Percentiles rank a stretch among this genome's conserved stretches.
phyloP scores from a whole-genome alignment of 2,888 invertebrate species.

The Harpalus rufipes region DNA sequence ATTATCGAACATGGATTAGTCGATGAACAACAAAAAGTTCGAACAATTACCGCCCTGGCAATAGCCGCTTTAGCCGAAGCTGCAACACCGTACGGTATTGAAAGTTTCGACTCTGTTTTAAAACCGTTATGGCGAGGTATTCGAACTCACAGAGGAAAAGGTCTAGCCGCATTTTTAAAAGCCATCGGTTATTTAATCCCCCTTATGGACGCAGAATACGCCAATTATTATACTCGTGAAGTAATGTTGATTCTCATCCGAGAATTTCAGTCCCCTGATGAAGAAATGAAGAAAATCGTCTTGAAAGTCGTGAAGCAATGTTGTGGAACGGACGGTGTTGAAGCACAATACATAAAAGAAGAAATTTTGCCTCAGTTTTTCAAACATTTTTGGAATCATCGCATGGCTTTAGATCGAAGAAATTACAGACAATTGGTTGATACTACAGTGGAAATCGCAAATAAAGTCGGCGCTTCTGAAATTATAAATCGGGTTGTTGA shows the following conservation, averaged over 20 bases:
- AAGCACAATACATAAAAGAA: constrained; percentile 99
- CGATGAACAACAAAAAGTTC: constrained; percentile 99
- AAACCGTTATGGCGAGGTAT: constrained; percentile 99
- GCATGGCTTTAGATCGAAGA: constrained; percentile 98
- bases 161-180: constrained; percentile 98
- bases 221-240: constrained; percentile 99
- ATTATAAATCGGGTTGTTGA: constrained; percentile 99
- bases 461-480: constrained; percentile 99
- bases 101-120: constrained; percentile 99
- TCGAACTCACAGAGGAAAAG: constrained; percentile 92
- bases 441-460: constrained; percentile 99
- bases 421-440: constrained; percentile 99
- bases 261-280: constrained; percentile 99
- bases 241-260: constrained; percentile 99
- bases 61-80: constrained; percentile 99
- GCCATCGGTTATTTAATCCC: constrained; percentile 99
- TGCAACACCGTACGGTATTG: constrained; percentile 99
- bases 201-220: constrained; percentile 99
- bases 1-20: constrained; percentile 99
- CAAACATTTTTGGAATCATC: constrained; percentile 99
- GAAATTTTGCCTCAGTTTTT: constrained; percentile 99
- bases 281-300: constrained; percentile 99
- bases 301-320: constrained; percentile 99
- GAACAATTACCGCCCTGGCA: constrained; percentile 99
- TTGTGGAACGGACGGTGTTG: constrained; percentile 99